Base-by-base conservation (phyloP, 2,113 vertebrate genomes). In the Pycnonotus jocosus region DNA sequence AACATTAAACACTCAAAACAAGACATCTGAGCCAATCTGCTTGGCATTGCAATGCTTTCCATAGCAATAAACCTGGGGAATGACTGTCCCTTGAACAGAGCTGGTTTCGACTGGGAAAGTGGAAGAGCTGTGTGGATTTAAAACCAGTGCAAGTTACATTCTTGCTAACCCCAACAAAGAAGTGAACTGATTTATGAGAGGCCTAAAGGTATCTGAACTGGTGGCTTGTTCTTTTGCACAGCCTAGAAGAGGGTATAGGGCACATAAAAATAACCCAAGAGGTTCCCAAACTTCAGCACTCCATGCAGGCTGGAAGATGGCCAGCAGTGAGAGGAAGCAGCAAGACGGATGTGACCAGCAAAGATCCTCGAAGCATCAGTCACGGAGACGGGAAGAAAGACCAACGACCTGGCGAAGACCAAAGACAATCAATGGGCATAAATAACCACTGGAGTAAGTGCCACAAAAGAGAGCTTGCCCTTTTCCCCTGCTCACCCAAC, bases 311-410 rank as follows among this genome's bases (percentile, higher is more conserved):
- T 96, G 93, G 84, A 84, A 73, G 51, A 40, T 0, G 0, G 42
- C 95, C 95, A 96, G 50, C 62, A 79, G 87, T 2, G 0, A 93
- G 71, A 94, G 71, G 79, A 74, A 82, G 71, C 85, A 68, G 81
- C 40, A 66, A 90, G 91, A 93, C 40, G 70, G 89, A 94, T 73
- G 76, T 44, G 88, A 83, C 25, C 60, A 81, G 71, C 71, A 83
- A 88, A 82, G 86, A 77, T 81, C 86, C 83, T 33, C 1, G 0
- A 66, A 92, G 48, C 77, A 88, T 86, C 69, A 77, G 47, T 82
- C 71, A 81, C 0, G 0, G 40, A 78, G 48, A 81, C 3, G 31
- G 40, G 38, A 94, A 70, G 58, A 80, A 77, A 92, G n/a, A n/a
- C n/a, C 42, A 77, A 92, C n/a, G 71, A 90, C 27, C 62, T 66